These are phyloP conservation scores for Tragelaphus strepsiceros DNA, from an alignment of 2,113 vertebrate species.

Conservation along the genomic window DNA sequence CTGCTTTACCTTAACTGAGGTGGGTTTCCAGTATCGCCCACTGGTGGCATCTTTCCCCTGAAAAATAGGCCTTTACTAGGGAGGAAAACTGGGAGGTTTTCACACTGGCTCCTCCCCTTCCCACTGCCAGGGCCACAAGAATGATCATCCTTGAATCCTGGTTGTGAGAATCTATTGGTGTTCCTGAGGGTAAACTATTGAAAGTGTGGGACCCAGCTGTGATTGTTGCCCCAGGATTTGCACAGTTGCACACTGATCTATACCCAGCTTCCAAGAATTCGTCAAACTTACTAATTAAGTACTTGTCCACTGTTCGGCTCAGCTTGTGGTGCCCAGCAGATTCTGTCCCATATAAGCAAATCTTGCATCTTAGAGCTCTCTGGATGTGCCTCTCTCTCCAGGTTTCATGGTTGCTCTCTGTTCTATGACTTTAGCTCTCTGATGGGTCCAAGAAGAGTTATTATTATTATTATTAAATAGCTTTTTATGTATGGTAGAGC, in stretches of 20 bases:
- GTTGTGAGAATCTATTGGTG: not conserved
- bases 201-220: not conserved
- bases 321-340: not conserved
- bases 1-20: not conserved
- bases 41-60: not conserved
- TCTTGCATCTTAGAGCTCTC: not conserved
- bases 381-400: not conserved
- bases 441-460: not conserved
- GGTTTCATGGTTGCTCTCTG: not conserved
- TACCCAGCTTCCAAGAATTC: not conserved
- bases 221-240: not conserved
- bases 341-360: not conserved
- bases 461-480: not conserved
- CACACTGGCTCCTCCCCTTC: not conserved
- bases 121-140: not conserved
- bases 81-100: not conserved
- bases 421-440: not conserved
- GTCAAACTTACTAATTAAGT: not conserved
- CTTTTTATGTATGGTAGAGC: too few species aligned
- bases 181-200: not conserved
- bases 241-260: not conserved
- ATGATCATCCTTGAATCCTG: not conserved
- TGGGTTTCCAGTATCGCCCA: not conserved
- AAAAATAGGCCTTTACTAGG: not conserved
- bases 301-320: not conserved